Evolutionary conservation across 2,888 invertebrate species (phyloP).

Genomic region (Cheilosia impressa): DNA sequence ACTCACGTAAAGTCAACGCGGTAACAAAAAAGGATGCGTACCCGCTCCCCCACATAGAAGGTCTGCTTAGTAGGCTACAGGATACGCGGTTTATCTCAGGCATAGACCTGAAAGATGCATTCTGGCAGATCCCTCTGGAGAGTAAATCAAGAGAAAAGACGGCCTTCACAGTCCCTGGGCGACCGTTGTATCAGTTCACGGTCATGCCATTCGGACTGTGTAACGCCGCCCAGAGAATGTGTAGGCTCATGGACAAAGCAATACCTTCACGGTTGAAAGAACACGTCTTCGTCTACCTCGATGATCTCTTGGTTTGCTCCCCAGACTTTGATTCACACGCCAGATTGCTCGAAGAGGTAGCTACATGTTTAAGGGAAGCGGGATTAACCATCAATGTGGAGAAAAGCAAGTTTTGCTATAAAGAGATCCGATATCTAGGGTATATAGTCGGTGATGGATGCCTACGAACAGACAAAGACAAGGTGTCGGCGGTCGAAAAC

Average conservation of each 20-base stretch:
- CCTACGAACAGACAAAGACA: not conserved
- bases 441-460: not conserved
- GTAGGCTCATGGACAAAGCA: not conserved
- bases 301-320: not conserved
- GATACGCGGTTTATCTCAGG: not conserved
- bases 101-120: not conserved
- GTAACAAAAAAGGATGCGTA: not conserved
- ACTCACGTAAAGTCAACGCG: not conserved
- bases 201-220: slow-evolving; percentile 1
- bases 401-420: not conserved
- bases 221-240: slow-evolving; percentile 27
- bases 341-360: not conserved
- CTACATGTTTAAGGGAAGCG: not conserved
- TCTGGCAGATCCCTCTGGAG: slow-evolving; percentile 1
- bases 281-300: slow-evolving; percentile 6
- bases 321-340: not conserved
- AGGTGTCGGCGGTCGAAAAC: not conserved
- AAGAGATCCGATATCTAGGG: not conserved
- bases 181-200: not conserved
- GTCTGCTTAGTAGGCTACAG: not conserved
- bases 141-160: not conserved
- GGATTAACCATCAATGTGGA: not conserved
- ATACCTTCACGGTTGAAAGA: not conserved
- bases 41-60: slow-evolving; percentile 1
- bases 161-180: not conserved